A percentile compares a stretch with the other conserved stretches of the same genome.
Conservation (phyloP, 2,888 invertebrate species). For the Platynereis dumerilii region DNA sequence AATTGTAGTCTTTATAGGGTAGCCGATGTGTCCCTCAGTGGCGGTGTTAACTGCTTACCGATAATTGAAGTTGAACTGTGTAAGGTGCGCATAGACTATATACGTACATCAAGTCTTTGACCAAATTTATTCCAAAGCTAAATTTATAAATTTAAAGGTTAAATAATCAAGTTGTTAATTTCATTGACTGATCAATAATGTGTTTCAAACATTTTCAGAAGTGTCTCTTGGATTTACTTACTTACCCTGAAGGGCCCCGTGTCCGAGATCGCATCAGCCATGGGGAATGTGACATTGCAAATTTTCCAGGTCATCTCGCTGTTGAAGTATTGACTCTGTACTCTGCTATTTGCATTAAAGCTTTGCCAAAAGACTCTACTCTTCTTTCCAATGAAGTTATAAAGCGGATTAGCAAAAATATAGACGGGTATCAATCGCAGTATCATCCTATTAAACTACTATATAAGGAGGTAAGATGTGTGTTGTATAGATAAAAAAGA, state of each 20-base stretch:
- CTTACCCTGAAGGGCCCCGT: slow-evolving; percentile 66
- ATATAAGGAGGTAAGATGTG: slow-evolving; percentile 6
- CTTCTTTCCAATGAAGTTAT: background rate
- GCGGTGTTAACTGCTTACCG: too few relatives aligned
- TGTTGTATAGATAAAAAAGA: too few relatives aligned
- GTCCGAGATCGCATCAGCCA: slow-evolving; percentile 68
- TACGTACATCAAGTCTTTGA: too few relatives aligned
- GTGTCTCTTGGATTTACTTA: slow-evolving; percentile 65
- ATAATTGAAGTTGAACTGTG: too few relatives aligned
- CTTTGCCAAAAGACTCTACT: background rate
- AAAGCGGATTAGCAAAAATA: background rate
- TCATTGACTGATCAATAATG: slow-evolving; percentile 5
- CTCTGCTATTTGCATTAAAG: slow-evolving; percentile 8
- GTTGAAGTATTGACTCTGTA: slow-evolving; percentile 1
- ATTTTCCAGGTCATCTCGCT: slow-evolving; percentile 5
- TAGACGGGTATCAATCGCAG: slow-evolving; percentile 6
- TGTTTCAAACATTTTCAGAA: too few relatives aligned
- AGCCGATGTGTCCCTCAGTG: too few relatives aligned
- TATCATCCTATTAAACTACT: slow-evolving; percentile 14
- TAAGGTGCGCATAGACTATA: too few relatives aligned
- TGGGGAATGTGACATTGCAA: slow-evolving; percentile 61
- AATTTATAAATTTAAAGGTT: too few relatives aligned
- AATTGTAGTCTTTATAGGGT: too few relatives aligned
- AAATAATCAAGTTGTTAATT: too few relatives aligned
- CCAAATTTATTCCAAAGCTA: too few relatives aligned